phyloP scores from a whole-genome alignment of 2,797 vertebrate genomes.

The Sarcophilus harrisii region DNA sequence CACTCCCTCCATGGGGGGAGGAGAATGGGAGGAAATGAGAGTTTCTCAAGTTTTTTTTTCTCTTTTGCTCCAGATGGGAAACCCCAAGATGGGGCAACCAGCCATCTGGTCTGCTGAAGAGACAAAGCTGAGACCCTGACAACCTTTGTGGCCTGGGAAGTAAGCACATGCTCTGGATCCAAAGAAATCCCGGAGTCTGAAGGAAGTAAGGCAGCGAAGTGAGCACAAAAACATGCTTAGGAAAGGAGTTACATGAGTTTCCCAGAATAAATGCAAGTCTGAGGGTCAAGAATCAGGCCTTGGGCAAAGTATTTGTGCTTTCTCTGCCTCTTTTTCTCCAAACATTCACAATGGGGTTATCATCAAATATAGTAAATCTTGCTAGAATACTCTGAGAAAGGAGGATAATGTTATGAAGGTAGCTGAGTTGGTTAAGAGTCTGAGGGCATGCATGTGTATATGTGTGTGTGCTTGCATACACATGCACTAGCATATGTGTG shows the following conservation, averaged over 20 bases:
- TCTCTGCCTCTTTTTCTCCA: neutral
- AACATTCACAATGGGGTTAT: neutral
- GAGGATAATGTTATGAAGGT: neutral
- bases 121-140: neutral
- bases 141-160: constrained; percentile 19
- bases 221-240: neutral
- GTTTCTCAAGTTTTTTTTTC: neutral
- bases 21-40: neutral
- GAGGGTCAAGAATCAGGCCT: neutral
- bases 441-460: too few relatives aligned
- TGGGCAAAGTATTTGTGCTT: neutral
- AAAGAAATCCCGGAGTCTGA: neutral
- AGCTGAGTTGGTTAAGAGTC: neutral
- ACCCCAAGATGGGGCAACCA: neutral
- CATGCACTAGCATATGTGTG: too few relatives aligned
- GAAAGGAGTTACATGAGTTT: neutral
- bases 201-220: neutral
- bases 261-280: neutral
- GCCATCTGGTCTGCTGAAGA: constrained; percentile 21
- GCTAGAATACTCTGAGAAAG: neutral
- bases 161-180: constrained; percentile 20
- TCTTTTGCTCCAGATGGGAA: constrained; percentile 1
- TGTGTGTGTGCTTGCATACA: neutral
- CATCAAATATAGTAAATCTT: neutral
- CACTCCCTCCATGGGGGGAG: neutral